Conservation (phyloP, 2,113 vertebrate genomes). For the Naja naja region DNA sequence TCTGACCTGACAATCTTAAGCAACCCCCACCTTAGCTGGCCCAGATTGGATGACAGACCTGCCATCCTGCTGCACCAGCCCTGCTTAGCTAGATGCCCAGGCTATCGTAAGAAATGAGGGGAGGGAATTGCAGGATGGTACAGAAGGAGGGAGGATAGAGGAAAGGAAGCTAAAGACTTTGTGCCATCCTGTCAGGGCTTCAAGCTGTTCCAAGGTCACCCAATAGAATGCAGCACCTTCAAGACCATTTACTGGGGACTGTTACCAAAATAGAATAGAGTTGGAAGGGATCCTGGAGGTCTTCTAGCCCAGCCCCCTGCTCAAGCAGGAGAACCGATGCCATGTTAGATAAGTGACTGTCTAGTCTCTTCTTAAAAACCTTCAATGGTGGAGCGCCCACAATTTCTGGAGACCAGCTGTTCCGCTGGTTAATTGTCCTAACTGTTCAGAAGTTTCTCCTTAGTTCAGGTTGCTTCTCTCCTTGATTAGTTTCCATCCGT, state of each 20-base stretch:
- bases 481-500: too few species aligned
- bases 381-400: fast-evolving
- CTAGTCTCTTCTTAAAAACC: too few species aligned
- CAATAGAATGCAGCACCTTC: background rate
- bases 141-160: background rate
- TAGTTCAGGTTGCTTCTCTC: too few species aligned
- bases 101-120: background rate
- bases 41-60: background rate
- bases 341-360: too few species aligned
- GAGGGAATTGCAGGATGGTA: background rate
- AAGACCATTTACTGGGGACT: background rate
- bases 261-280: background rate
- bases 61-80: background rate
- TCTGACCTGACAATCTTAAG: background rate
- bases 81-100: background rate
- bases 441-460: too few species aligned
- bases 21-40: background rate
- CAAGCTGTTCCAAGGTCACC: background rate
- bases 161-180: background rate
- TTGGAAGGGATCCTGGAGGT: too few species aligned
- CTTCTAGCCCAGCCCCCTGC: too few species aligned
- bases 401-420: too few species aligned
- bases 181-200: background rate
- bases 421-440: too few species aligned
- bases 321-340: too few species aligned